Evolutionary conservation across 2,113 vertebrate species (phyloP).

Genomic region (Himantopus leucocephalus): DNA sequence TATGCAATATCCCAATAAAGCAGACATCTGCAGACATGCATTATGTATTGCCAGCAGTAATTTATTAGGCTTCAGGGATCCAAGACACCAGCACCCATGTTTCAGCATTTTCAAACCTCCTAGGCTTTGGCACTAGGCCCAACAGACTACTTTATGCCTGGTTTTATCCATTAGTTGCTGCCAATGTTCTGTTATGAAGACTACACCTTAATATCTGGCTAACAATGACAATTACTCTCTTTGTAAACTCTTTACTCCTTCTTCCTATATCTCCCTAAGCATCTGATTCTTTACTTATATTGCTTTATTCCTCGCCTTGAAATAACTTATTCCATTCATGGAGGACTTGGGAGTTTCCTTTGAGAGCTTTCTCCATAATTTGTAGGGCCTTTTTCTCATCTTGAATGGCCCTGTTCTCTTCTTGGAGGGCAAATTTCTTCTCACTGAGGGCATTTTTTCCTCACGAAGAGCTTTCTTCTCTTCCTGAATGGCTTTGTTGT

Average conservation of each 20-base stretch:
- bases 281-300: neutral
- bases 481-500: neutral
- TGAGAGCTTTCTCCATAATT: neutral
- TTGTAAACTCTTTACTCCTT: neutral
- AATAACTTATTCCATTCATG: neutral
- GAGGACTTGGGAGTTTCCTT: neutral
- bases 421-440: constrained; percentile 11
- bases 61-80: neutral
- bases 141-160: neutral
- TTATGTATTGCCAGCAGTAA: neutral
- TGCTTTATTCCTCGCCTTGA: neutral
- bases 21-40: neutral
- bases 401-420: neutral
- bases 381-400: neutral
- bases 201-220: neutral
- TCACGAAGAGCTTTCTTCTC: neutral
- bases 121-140: neutral
- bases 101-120: neutral
- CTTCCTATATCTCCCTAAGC: neutral
- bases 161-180: neutral
- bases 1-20: neutral
- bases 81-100: neutral
- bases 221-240: neutral
- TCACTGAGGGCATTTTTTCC: neutral
- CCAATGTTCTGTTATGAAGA: neutral